Percentiles rank a stretch among this genome's conserved stretches.
These are phyloP conservation scores for Colius striatus DNA, from an alignment of 2,113 vertebrate species.

Conservation along the genomic window DNA sequence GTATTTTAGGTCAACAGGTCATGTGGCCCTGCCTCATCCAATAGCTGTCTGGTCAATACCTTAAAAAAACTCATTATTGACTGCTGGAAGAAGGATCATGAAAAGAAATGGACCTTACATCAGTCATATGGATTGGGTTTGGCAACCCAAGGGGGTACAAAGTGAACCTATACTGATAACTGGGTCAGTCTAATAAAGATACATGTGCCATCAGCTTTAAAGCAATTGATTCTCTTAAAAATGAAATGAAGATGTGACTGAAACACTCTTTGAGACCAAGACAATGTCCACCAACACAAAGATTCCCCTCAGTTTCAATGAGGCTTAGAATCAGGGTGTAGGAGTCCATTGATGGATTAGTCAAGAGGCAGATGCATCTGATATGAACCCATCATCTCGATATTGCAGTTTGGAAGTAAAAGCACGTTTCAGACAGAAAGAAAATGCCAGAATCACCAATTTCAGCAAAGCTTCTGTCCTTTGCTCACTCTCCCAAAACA, in stretches of 20 bases:
- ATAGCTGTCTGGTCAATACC: slow-evolving; percentile 42
- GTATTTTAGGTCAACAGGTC: slow-evolving; percentile 54
- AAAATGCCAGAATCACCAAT: background rate
- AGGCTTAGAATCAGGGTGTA: background rate
- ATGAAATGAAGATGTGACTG: background rate
- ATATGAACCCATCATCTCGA: accelerated
- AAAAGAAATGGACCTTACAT: slow-evolving; percentile 18
- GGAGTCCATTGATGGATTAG: background rate
- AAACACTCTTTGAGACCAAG: background rate
- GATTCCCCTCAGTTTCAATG: background rate
- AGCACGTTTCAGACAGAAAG: background rate
- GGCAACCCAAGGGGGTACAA: slow-evolving; percentile 24
- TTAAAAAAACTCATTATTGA: slow-evolving; percentile 57
- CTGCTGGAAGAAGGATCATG: slow-evolving; percentile 43
- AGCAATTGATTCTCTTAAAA: slow-evolving; percentile 44
- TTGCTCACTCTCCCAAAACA: background rate
- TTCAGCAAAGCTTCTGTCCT: background rate
- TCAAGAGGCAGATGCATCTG: background rate
- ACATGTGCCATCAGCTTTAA: slow-evolving; percentile 28
- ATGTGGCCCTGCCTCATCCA: slow-evolving; percentile 58
- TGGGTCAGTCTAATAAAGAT: slow-evolving; percentile 27
- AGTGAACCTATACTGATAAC: slow-evolving; percentile 1
- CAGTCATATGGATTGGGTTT: slow-evolving; percentile 25
- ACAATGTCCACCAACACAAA: background rate
- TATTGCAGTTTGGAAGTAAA: background rate